phyloP scores from a whole-genome alignment of 2,888 invertebrate species.

The Opisthograptis luteolata region DNA sequence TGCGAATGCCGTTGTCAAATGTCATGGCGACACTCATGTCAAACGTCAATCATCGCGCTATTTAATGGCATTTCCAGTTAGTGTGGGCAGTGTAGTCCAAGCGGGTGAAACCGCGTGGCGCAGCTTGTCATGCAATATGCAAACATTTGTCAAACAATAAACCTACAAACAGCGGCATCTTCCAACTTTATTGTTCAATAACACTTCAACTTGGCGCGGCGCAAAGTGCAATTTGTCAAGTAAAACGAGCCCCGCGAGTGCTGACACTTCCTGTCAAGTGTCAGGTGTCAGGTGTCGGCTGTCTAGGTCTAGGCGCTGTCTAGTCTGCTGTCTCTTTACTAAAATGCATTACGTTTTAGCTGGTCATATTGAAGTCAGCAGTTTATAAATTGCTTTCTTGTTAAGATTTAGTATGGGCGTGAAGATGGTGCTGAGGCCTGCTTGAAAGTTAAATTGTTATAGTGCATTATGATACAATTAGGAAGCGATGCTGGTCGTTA shows the following conservation, averaged over 20 bases:
- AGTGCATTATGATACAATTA: too few relatives aligned
- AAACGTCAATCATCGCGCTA: too few relatives aligned
- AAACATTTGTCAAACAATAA: too few relatives aligned
- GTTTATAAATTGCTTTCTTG: conserved; percentile 17
- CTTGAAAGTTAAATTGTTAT: neutral
- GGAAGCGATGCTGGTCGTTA: too few relatives aligned
- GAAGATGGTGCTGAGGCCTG: neutral
- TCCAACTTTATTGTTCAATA: neutral
- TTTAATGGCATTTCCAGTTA: too few relatives aligned
- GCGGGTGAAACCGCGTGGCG: too few relatives aligned
- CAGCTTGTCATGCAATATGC: too few relatives aligned
- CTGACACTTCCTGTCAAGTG: conserved; percentile 4
- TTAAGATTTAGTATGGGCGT: neutral
- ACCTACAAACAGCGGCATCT: neutral
- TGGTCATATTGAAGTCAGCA: conserved; percentile 18
- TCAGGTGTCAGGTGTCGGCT: conserved; percentile 9
- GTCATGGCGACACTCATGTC: too few relatives aligned
- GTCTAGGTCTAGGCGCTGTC: conserved; percentile 7
- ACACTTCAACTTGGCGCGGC: neutral
- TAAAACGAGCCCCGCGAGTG: conserved; percentile 16
- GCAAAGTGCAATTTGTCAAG: conserved; percentile 34
- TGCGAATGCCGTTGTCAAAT: too few relatives aligned
- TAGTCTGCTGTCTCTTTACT: conserved; percentile 25
- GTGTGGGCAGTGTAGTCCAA: too few relatives aligned
- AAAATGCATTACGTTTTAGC: conserved; percentile 20